These are phyloP conservation scores for Ibycter americanus DNA, from an alignment of 2,797 vertebrate genomes.

Conservation along the genomic window DNA sequence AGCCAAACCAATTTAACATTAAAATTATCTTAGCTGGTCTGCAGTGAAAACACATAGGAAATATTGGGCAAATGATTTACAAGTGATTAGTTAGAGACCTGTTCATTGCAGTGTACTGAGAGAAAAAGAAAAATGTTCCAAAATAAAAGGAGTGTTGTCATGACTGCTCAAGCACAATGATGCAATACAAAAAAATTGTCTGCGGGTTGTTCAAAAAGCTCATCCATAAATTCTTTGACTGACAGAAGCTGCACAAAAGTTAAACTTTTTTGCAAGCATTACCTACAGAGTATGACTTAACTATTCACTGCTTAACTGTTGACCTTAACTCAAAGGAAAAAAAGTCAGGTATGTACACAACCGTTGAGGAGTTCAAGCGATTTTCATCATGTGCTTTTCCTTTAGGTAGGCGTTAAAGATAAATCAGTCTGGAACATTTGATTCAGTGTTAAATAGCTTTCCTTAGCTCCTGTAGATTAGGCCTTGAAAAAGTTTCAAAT, in stretches of 20 bases:
- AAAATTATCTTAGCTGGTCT: not conserved
- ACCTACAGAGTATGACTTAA: not conserved
- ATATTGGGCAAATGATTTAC: not conserved
- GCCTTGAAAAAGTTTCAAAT: not conserved
- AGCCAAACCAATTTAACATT: not conserved
- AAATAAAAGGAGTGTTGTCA: not conserved
- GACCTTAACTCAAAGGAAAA: not conserved
- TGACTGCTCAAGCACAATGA: not conserved
- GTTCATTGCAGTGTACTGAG: not conserved
- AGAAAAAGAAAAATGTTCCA: not conserved
- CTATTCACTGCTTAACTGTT: not conserved
- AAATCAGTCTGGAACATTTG: not conserved
- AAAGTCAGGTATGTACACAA: not conserved
- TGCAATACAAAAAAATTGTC: not conserved
- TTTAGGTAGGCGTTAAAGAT: not conserved
- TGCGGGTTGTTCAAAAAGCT: not conserved
- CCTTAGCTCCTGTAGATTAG: not conserved
- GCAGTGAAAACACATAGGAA: not conserved
- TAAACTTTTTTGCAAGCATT: not conserved
- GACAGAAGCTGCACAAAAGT: not conserved
- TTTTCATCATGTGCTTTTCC: not conserved
- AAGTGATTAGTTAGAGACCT: not conserved
- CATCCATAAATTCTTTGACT: not conserved
- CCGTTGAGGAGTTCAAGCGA: not conserved
- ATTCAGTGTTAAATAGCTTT: not conserved